These are phyloP conservation scores for Listrodromus nycthemerus DNA, from an alignment of 2,888 invertebrate genomes.

Conservation along the genomic window DNA sequence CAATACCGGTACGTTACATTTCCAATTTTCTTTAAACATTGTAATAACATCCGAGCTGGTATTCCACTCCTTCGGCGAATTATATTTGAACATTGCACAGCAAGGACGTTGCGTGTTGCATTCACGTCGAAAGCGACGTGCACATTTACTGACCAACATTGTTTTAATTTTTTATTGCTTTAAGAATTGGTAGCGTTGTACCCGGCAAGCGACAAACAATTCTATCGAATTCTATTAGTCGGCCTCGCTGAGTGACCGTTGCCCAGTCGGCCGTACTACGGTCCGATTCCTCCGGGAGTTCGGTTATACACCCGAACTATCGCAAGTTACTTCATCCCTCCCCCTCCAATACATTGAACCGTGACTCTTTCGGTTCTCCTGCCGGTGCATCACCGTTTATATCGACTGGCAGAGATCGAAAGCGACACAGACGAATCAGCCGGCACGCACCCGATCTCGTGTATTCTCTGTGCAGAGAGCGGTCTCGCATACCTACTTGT, in stretches of 20 bases:
- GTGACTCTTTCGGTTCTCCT: conserved; percentile 4
- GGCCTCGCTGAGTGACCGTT: conserved; percentile 13
- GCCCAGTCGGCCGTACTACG: neutral
- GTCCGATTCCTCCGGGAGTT: conserved; percentile 33
- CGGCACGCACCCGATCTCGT: conserved; percentile 14
- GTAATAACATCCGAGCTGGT: no score
- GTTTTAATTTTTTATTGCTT: neutral
- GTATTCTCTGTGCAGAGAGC: neutral
- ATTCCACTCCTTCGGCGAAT: neutral
- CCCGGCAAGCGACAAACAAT: neutral
- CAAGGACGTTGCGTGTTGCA: neutral
- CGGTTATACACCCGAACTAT: conserved; percentile 3
- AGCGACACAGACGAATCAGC: conserved; percentile 31
- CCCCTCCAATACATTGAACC: conserved; percentile 12
- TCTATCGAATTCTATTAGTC: conserved; percentile 24
- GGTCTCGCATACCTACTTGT: conserved; percentile 44
- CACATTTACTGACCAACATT: neutral
- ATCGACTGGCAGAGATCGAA: conserved; percentile 34
- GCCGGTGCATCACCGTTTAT: conserved; percentile 33
- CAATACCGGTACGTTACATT: no score
- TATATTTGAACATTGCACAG: neutral
- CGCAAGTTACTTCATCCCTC: conserved; percentile 27
- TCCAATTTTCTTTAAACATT: no score
- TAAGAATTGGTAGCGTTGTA: conserved; percentile 1
- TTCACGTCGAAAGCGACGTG: neutral